phyloP scores from a whole-genome alignment of 1,140 invertebrate species.

The Drosophila littoralis region DNA sequence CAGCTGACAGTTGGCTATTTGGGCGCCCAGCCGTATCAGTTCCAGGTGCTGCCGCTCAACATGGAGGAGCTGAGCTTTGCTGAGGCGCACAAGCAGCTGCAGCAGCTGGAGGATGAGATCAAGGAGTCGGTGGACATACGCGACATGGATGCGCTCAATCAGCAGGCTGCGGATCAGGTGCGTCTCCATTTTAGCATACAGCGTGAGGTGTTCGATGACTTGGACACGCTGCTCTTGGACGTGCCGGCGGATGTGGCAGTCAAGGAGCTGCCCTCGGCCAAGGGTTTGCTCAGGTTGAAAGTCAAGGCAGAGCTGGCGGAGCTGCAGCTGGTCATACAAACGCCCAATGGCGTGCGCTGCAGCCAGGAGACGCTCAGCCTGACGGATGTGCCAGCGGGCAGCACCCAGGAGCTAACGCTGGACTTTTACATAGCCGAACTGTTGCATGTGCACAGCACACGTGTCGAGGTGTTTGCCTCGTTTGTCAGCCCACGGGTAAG shows the following conservation, averaged over 20 bases:
- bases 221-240: constrained; percentile 70
- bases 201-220: constrained; percentile 50
- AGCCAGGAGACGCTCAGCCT: constrained; percentile 67
- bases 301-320: constrained; percentile 65
- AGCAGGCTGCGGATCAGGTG: constrained; percentile 74
- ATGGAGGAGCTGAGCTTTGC: constrained; percentile 72
- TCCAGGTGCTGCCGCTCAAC: constrained; percentile 76
- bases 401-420: constrained; percentile 46
- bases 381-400: constrained; percentile 60
- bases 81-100: constrained; percentile 77
- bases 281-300: constrained; percentile 59
- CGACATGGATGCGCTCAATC: constrained; percentile 73
- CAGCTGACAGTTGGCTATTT: constrained; percentile 73
- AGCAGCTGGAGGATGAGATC: constrained; percentile 82
- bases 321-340: constrained; percentile 66
- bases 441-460: constrained; percentile 62
- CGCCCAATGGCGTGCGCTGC: constrained; percentile 61
- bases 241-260: constrained; percentile 74
- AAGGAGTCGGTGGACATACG: constrained; percentile 77
- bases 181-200: constrained; percentile 66
- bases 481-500: constrained; percentile 71
- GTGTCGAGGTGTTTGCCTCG: constrained; percentile 66
- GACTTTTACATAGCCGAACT: constrained; percentile 74
- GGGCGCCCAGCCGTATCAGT: constrained; percentile 77
- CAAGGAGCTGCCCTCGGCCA: constrained; percentile 69